Base-by-base conservation (phyloP, 2,888 invertebrate species). In the Temnothorax unifasciatus region DNA sequence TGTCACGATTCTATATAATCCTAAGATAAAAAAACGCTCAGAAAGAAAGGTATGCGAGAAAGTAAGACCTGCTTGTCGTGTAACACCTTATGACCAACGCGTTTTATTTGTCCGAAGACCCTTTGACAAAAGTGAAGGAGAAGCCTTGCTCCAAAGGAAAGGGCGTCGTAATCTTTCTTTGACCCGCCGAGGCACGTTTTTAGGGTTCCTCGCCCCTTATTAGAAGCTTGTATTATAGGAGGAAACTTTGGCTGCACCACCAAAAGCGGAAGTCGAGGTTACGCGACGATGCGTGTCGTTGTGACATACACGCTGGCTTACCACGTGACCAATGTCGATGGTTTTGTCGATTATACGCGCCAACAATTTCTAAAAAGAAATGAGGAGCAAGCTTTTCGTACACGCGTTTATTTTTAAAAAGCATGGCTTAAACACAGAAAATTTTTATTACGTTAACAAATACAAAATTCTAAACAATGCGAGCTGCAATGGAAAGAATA, bases 51-150 rank as follows among this genome's bases (percentile, higher is more conserved):
- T 61, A n/a, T 34, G 57, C 50, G 66, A 84, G 73, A 90, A 84
- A 92, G 87, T 91, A 87, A 83, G 82, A 92, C 92, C 92, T 92
- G 92, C 85, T 79, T 61, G 86, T 88, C 87, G 86, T 89, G 88
- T 89, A 90, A 87, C 91, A 93, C 92, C 91, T 92, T 91, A 85
- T 90, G 87, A 87, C 82, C 79, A 63, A 54, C 73, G 74, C 76
- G 85, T 88, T 90, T 89, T 89, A 90, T 92, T 91, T 91, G 85
- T 86, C 88, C 87, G 84, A 87, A 87, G 89, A 89, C 84, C 91
- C 91, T 85, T 87, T 79, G 79, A 86, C 83, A 83, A 66, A 38
- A 18, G 41, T 41, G 34, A 18, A 21, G 41, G 61, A 63, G 54
- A 54, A 90, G 73, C 52, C 82, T 83, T 79, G 84, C 81, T 79